Base-by-base conservation (phyloP, 2,113 vertebrate genomes). In the Hypanus sabinus region DNA sequence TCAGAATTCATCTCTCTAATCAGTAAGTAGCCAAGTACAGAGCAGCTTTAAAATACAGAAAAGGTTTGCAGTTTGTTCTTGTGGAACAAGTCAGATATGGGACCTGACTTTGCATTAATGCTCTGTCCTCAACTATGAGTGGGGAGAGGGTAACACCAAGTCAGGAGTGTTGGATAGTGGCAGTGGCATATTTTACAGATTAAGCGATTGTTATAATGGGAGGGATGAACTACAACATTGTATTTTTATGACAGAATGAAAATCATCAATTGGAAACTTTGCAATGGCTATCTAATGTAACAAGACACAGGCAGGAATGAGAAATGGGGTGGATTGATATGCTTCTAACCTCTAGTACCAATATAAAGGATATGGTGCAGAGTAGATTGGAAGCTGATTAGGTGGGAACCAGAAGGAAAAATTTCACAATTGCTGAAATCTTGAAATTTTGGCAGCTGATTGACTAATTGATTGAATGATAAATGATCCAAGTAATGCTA, bases 1-100 rank as follows among this genome's bases (percentile, higher is more conserved):
- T 98, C 98, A 96, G 98, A 99, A 94, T 99, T 99, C 97, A 99
- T 99, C 95, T 85, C 97, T 95, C 98, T 97, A 94, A 98, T 98
- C 94, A 99, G 99, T 99, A 98, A 98, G 96, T 97, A 95, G 38
- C 46, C 60, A 81, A 65, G 0, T 38, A 3, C 11, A 33, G n/a
- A 5, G 9, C 30, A 22, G 60, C 65, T 90, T 65, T 90, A 65
- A 90, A 33, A 7, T 65, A 88, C 4, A 65, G 11, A 16, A n/a
- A 88, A 22, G 1, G n/a, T 36, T 0, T 88, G 57, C 14, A 30
- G 7, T 65, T 88, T 68, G 60, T 65, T 65, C 22, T 3, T 30
- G 24, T 55, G 30, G 14, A 62, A 87, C 24, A 27, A 60, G 38
- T 85, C 22, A 57, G 8, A 46, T 38, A 33, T 9, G 1, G 5